Evolutionary conservation across 2,888 invertebrate genomes (phyloP), one percentile per base, ranked within the genome.

Genomic region (Acanthosepion pharaonis): DNA sequence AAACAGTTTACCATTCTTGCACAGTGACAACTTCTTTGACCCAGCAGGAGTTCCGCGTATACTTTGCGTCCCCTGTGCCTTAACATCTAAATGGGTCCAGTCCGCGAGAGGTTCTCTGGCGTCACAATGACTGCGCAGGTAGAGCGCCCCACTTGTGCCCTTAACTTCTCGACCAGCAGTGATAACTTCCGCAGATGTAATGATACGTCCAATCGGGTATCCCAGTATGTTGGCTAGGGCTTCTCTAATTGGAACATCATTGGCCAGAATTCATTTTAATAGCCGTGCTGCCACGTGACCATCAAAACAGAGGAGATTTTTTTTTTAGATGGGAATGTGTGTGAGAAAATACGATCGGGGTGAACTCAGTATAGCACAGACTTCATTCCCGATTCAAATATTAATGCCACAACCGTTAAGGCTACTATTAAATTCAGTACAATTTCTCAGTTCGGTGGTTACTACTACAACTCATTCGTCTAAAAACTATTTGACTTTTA

Each of bases 121-220:
- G 78, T 78, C 78, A 15, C n/a, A 33, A n/a, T 78, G 78, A 78
- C 78, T n/a, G n/a, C n/a, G 33, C n/a, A 78, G 78, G 78, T 78
- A 78, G 33, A 78, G 11, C n/a, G n/a, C 3, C n/a, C n/a, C 15
- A 11, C 5, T 78, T 33, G n/a, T 9, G 23, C 78, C 78, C n/a
- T 78, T n/a, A 78, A 78, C 78, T n/a, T n/a, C 78, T 78, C 78
- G n/a, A 33, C 78, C 78, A 78, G 78, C 78, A n/a, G 78, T 78
- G 78, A 78, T 78, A n/a, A 78, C 78, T 78, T 78, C 78, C 78
- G 78, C 78, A 0, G 78, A 33, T 0, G 15, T 15, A 78, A 78
- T 15, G 78, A 78, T 78, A 78, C 78, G 78, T 78, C 78, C n/a
- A 78, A 33, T 33, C 33, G n/a, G 78, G 78, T 9, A 18, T 33